Conservation (phyloP, 92 coral and sea anemone genomes). For the Meandrina meandrites region DNA sequence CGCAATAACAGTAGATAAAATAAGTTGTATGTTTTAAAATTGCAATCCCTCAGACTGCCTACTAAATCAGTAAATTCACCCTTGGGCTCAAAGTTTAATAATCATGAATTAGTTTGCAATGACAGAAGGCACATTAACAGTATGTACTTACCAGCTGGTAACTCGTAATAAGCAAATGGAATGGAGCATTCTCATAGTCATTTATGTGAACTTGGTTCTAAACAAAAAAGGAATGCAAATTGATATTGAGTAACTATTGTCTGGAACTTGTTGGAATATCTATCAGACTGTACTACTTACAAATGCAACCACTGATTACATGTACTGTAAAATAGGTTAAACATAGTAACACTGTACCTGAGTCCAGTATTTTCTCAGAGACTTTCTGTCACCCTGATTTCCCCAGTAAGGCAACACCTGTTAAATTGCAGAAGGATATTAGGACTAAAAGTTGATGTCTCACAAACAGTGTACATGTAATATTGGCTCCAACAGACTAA, state of each 20-base stretch:
- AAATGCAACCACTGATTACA: background rate
- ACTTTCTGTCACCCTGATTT: conserved; percentile 94
- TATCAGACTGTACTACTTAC: background rate
- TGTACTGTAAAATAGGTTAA: background rate
- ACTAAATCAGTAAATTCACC: too few species aligned
- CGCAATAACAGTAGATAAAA: too few species aligned
- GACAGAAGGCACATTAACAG: background rate
- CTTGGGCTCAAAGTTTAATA: background rate
- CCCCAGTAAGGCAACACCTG: conserved; percentile 99
- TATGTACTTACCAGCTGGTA: conserved; percentile 80
- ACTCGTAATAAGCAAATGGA: conserved; percentile 94
- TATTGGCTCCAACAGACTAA: too few species aligned
- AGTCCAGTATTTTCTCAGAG: conserved; percentile 97
- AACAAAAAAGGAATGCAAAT: background rate
- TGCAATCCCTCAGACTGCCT: too few species aligned
- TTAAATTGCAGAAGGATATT: background rate
- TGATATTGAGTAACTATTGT: background rate
- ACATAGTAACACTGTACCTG: conserved; percentile 59
- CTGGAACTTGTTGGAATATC: background rate
- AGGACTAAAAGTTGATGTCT: background rate
- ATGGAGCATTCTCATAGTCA: conserved; percentile 94
- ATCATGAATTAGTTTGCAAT: background rate
- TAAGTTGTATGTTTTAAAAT: too few species aligned
- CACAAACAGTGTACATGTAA: background rate
- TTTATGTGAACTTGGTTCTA: conserved; percentile 93